A percentile compares a stretch with the other conserved stretches of the same genome.
Conservation (phyloP, 2,113 vertebrate species). For the Peromyscus polionotus region DNA sequence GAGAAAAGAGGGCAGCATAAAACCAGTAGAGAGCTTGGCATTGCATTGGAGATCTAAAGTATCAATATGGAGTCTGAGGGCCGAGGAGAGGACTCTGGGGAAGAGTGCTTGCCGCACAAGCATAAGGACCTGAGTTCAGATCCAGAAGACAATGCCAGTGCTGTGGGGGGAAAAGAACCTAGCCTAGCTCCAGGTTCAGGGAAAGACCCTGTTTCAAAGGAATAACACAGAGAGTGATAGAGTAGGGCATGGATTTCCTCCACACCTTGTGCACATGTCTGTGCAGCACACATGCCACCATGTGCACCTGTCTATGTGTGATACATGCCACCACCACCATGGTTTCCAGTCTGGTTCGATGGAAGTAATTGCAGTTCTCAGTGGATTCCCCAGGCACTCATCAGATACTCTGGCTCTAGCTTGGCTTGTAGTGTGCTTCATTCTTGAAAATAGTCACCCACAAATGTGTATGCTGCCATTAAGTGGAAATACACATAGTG, state of each 20-base stretch:
- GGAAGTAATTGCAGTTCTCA: not conserved
- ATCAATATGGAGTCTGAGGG: not conserved
- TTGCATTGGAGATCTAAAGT: not conserved
- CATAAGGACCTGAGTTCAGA: not conserved
- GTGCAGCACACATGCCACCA: too few species aligned
- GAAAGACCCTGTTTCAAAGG: not conserved
- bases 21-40: not conserved
- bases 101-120: not conserved
- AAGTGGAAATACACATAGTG: not conserved
- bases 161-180: not conserved
- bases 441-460: not conserved
- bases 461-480: not conserved
- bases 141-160: not conserved
- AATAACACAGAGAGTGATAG: not conserved
- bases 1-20: not conserved
- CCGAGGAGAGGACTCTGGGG: not conserved
- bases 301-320: not conserved
- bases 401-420: not conserved
- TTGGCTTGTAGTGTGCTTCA: not conserved
- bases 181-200: not conserved
- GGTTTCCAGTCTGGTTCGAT: not conserved
- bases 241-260: not conserved
- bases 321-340: not conserved
- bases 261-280: too few species aligned
- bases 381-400: not conserved